These are phyloP conservation scores for Drosophila murphyi DNA, from an alignment of 1,140 invertebrate species.

Conservation along the genomic window DNA sequence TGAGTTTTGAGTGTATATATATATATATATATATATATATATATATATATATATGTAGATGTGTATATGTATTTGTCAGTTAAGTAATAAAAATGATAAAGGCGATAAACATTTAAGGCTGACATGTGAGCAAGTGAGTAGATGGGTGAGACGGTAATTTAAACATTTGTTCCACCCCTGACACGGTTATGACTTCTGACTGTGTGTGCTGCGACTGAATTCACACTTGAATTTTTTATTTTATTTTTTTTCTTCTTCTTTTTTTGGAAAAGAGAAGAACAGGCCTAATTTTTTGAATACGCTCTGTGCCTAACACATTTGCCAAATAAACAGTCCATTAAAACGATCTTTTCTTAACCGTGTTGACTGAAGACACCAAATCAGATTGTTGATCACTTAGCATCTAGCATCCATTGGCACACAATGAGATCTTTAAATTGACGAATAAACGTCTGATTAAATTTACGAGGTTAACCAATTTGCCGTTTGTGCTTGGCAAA, in stretches of 20 bases:
- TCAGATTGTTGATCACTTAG: constrained; percentile 65
- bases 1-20: constrained; percentile 34
- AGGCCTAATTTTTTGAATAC: constrained; percentile 13
- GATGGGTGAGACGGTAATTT: constrained; percentile 52
- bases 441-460: constrained; percentile 73
- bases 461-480: constrained; percentile 25
- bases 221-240: constrained; percentile 29
- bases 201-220: constrained; percentile 16
- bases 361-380: constrained; percentile 4
- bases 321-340: constrained; percentile 35
- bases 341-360: constrained; percentile 37
- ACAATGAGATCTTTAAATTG: constrained; percentile 73
- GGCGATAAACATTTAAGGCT: constrained; percentile 73
- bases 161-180: constrained; percentile 44
- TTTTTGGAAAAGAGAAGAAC: constrained; percentile 8
- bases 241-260: too few relatives aligned
- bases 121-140: constrained; percentile 48
- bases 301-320: constrained; percentile 26
- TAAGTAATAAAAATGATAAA: constrained; percentile 72
- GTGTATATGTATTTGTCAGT: constrained; percentile 33
- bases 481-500: not conserved
- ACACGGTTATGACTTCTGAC: constrained; percentile 13
- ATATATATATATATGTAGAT: constrained; percentile 20
- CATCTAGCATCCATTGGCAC: constrained; percentile 61
- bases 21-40: not conserved